These are phyloP conservation scores for Burhinus oedicnemus DNA, from an alignment of 2,113 vertebrate genomes.

Conservation along the genomic window DNA sequence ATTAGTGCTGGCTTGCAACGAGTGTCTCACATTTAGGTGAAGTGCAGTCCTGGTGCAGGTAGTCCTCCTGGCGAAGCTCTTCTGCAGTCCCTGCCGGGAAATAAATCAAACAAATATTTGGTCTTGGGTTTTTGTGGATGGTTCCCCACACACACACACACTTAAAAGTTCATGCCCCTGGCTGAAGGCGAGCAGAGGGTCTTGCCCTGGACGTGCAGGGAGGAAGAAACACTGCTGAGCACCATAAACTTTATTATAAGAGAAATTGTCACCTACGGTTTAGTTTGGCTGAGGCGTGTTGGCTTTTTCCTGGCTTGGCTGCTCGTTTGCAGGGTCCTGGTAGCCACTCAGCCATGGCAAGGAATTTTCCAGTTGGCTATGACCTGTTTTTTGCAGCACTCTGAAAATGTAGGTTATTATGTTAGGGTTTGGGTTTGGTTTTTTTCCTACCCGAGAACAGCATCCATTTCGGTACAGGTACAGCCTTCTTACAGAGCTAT, in stretches of 20 bases:
- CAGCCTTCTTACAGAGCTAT: fast-evolving
- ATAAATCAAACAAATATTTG: not conserved
- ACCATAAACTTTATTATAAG: no score
- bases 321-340: fast-evolving
- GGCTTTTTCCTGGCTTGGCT: not conserved
- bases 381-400: fast-evolving
- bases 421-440: fast-evolving
- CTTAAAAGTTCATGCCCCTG: not conserved
- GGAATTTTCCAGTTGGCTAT: not conserved
- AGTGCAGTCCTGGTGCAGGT: not conserved
- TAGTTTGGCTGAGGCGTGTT: not conserved
- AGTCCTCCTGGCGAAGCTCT: no score
- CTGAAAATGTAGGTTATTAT: not conserved
- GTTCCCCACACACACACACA: no score
- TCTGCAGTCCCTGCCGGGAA: not conserved
- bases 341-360: fast-evolving
- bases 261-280: not conserved
- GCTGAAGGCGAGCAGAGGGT: not conserved
- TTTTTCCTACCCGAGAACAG: not conserved
- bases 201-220: not conserved
- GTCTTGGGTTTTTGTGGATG: no score
- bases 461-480: not conserved
- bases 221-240: not conserved
- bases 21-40: fast-evolving
- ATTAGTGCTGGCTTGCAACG: not conserved